Conservation (phyloP, 1,140 invertebrate genomes). For the Drosophila repleta region DNA sequence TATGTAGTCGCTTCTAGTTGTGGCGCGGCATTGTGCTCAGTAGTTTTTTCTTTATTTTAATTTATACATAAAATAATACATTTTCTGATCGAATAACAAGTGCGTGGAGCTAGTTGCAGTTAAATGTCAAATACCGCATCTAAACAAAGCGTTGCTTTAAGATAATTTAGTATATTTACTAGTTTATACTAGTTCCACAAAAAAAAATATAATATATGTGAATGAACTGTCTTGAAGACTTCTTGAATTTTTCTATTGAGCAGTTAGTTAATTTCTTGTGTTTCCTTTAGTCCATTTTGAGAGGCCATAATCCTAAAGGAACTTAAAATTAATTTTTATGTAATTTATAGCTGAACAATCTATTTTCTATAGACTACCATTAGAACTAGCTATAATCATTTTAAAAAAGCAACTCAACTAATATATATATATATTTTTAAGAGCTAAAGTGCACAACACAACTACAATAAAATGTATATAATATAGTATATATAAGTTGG, state of each 20-base stretch:
- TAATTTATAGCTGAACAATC: background rate
- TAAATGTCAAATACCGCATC: background rate
- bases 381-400: slow-evolving; percentile 13
- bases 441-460: slow-evolving; percentile 68
- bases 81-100: background rate
- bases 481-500: background rate
- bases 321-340: background rate
- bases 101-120: background rate
- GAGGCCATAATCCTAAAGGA: background rate
- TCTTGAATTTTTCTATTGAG: background rate
- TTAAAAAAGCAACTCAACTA: slow-evolving; percentile 8
- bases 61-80: background rate
- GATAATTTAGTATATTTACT: too few relatives aligned
- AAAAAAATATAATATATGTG: too few relatives aligned
- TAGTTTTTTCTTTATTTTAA: too few relatives aligned
- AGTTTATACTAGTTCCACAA: too few relatives aligned
- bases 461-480: slow-evolving; percentile 45
- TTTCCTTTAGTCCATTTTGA: slow-evolving; percentile 8
- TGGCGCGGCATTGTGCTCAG: too few relatives aligned
- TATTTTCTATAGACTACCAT: slow-evolving; percentile 27
- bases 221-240: too few relatives aligned
- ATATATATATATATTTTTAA: background rate
- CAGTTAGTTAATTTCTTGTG: background rate
- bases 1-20: too few relatives aligned
- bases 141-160: background rate